phyloP scores from a whole-genome alignment of 2,797 vertebrate species.

The Propithecus deckenii region DNA sequence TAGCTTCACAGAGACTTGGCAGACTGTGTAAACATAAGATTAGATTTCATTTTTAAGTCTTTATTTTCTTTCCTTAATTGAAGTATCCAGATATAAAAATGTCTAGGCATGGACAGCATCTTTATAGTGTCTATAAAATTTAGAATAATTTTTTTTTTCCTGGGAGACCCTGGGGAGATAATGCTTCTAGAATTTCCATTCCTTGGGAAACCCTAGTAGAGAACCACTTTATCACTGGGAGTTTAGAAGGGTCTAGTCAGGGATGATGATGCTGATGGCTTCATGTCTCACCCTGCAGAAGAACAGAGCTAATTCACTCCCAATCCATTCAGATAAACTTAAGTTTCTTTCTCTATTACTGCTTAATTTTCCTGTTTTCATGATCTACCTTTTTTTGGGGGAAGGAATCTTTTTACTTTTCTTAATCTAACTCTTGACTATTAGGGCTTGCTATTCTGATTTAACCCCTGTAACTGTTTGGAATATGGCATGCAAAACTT shows the following conservation, averaged over 20 bases:
- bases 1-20: constrained; percentile 65
- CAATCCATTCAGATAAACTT: background rate
- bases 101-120: background rate
- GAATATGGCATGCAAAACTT: background rate
- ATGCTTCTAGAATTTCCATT: background rate
- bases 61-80: constrained; percentile 51
- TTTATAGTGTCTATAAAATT: constrained; percentile 4
- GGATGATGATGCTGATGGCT: background rate
- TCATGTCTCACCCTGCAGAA: background rate
- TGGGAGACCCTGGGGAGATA: background rate
- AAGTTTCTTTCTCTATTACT: background rate
- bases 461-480: background rate
- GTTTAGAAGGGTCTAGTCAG: background rate
- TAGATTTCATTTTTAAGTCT: constrained; percentile 40
- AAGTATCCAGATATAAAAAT: constrained; percentile 67
- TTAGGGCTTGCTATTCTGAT: background rate
- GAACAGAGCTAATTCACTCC: background rate
- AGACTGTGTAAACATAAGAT: constrained; percentile 68
- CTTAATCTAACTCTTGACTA: background rate
- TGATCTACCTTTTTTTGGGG: background rate
- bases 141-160: background rate
- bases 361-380: background rate
- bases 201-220: background rate
- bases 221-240: background rate
- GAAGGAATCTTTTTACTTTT: background rate